A percentile compares a stretch with the other conserved stretches of the same genome.
Conservation (phyloP, 2,113 vertebrate species). For the Ranitomeya variabilis region DNA sequence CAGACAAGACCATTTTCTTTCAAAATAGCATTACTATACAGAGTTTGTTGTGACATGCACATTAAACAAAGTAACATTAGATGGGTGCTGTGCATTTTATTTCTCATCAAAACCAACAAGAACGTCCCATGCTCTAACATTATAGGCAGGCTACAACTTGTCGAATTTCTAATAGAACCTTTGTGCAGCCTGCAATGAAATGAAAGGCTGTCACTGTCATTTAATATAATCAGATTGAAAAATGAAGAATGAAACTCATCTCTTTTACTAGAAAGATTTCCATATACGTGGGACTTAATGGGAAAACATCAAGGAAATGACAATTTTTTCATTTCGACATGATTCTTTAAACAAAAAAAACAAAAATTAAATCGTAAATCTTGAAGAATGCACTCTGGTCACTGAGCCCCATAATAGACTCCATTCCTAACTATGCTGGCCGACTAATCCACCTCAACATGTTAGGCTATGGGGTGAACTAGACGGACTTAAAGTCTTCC, state of each 20-base stretch:
- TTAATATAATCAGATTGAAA: constrained; percentile 36
- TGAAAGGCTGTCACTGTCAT: constrained; percentile 13
- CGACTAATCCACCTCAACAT: no score
- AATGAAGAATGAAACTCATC: neutral
- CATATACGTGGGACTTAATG: neutral
- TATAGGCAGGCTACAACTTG: constrained; percentile 50
- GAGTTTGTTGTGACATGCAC: constrained; percentile 48
- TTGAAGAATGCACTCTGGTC: no score
- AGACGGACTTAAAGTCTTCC: no score
- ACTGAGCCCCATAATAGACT: no score
- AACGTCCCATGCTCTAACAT: constrained; percentile 32
- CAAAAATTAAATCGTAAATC: no score
- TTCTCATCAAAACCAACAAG: constrained; percentile 46
- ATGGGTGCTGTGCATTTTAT: constrained; percentile 10
- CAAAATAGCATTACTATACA: constrained; percentile 17
- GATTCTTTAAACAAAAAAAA: no score
- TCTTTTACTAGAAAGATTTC: neutral
- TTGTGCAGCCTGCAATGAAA: neutral
- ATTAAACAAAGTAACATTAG: constrained; percentile 36
- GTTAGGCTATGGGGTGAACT: no score
- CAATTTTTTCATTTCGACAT: no score
- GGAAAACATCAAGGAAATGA: no score
- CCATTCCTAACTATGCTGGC: no score
- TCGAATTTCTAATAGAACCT: constrained; percentile 31
- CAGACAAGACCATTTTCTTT: constrained; percentile 41